Percentiles rank a stretch among this genome's conserved stretches.
These are phyloP conservation scores for Dryocosmus kuriphilus DNA, from an alignment of 2,888 invertebrate species.

Conservation along the genomic window DNA sequence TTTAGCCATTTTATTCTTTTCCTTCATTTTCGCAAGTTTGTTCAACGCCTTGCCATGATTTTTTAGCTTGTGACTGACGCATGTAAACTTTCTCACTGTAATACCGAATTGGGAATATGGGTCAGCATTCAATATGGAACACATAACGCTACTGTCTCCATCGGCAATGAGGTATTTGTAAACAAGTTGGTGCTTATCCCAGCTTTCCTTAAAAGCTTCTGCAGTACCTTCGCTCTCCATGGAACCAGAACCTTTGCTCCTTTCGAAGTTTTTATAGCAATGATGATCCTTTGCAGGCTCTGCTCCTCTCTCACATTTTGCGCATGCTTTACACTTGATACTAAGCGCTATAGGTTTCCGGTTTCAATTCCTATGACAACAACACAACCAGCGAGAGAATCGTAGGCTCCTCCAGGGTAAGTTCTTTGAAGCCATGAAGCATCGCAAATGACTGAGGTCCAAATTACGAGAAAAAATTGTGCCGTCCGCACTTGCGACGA, in stretches of 20 bases:
- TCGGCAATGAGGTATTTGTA: neutral
- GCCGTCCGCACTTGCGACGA: neutral
- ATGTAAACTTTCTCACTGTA: neutral
- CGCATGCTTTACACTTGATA: neutral
- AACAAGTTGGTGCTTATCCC: neutral
- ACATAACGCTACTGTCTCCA: too few species aligned
- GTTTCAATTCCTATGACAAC: neutral
- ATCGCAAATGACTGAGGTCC: neutral
- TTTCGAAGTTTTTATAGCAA: neutral
- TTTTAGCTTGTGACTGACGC: neutral
- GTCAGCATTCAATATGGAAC: too few species aligned
- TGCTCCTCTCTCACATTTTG: neutral
- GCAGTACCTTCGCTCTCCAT: neutral
- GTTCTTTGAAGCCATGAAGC: slow-evolving; percentile 18
- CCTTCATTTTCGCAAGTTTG: too few species aligned
- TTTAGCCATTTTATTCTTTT: neutral
- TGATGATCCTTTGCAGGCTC: neutral
- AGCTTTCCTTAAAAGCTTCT: neutral
- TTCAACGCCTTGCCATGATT: too few species aligned
- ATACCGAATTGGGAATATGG: too few species aligned
- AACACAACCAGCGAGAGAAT: neutral
- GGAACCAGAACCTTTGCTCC: too few species aligned
- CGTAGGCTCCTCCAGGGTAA: neutral
- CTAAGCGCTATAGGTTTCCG: neutral
- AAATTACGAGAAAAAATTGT: neutral